These are phyloP conservation scores for Caranx melampygus DNA, from an alignment of 2,113 vertebrate species.

Conservation along the genomic window DNA sequence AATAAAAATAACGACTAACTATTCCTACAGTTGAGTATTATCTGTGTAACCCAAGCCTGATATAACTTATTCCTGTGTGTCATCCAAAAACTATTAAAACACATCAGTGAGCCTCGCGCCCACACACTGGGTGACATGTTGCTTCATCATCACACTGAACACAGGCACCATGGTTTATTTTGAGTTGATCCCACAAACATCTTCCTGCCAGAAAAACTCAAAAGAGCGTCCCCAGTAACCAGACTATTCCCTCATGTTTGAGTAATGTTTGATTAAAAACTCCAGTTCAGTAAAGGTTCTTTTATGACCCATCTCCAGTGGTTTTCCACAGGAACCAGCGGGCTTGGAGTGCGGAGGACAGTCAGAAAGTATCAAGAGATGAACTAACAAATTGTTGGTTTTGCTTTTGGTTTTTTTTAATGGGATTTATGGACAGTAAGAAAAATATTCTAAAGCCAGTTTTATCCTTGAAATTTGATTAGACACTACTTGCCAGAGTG, in stretches of 20 bases:
- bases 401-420: neutral
- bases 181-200: neutral
- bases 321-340: neutral
- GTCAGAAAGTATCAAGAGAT: neutral
- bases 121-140: neutral
- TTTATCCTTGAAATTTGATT: neutral
- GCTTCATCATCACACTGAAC: neutral
- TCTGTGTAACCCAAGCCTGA: neutral
- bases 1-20: neutral
- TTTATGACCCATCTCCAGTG: neutral
- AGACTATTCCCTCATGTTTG: neutral
- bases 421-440: neutral
- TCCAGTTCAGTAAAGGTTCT: neutral
- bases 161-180: conserved; percentile 1
- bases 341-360: neutral
- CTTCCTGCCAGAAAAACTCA: conserved; percentile 2
- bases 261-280: neutral
- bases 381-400: neutral
- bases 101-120: neutral
- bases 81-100: neutral
- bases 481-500: neutral
- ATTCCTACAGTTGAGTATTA: neutral
- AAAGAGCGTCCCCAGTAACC: neutral
- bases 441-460: neutral
- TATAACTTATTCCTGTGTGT: neutral